Evolutionary conservation across 1,140 invertebrate species (phyloP), one percentile per base, ranked within the genome.

Genomic region (Linepithema humile): DNA sequence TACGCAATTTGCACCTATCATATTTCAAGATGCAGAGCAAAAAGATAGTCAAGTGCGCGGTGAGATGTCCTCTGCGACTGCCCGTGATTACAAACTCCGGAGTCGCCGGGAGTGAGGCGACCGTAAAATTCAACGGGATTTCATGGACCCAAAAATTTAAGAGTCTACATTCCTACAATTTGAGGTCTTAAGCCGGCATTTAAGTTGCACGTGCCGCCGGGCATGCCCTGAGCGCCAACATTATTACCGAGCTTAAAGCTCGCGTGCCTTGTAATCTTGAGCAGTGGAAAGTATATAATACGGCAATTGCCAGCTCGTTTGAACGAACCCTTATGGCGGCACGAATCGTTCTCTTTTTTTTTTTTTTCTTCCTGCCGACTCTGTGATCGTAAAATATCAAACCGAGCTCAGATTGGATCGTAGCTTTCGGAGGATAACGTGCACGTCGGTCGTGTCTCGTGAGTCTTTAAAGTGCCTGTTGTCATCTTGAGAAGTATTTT

Each of bases 201-300:
- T 82, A 83, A 88, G 83, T 85, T 74, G 86, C 83, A 78, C 70
- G 83, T 88, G 86, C 72, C 86, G 83, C 62, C 29, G n/a, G 67
- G 20, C 70, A 40, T 20, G 53, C 50, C 70, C 43, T 55, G 77
- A 85, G 83, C 77, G 59, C 23, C 72, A 69, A 88, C 86, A 83
- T 88, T 88, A 88, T 88, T 88, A 74, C 78, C 64, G 78, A 78
- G 83, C 87, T 88, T 88, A 88, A 88, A 83, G 78, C 78, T 88
- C 86, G 86, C 87, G 87, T 88, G 87, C 86, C 78, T 88, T 88
- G 87, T 88, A 88, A 88, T 88, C 87, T 88, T 85, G 87, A 85
- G 32, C 78, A 83, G 78, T 77, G 77, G 87, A 32, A 78, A 77
- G 72, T 88, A 88, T 88, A 88, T 88, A 78, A 88, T 78, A 74